Evolutionary conservation across 2,113 vertebrate genomes (phyloP), one percentile per base, ranked within the genome.

Genomic region (Seriola dumerili): DNA sequence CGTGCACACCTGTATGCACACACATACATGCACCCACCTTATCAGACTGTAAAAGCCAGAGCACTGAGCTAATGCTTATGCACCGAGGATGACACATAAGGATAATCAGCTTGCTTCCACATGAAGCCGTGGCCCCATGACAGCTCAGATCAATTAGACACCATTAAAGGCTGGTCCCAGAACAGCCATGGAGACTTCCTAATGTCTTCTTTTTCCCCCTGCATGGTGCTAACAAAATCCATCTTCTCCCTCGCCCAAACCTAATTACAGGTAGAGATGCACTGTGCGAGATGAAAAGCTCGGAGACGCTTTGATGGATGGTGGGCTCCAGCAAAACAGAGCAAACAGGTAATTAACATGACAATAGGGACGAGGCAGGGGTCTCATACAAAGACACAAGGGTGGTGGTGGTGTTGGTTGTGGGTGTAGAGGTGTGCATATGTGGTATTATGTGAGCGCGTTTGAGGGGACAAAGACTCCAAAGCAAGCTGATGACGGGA

Each of bases 241-340:
- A 87, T 88, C 67, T 79, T 74, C 72, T 79, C 73, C 50, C 79
- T 89, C 63, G 13, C 86, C 83, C 83, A 87, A 80, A 78, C 92
- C 88, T 48, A 86, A 91, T 94, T 92, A 88, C 91, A 96, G 95
- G 93, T 94, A 89, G 93, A 88, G 92, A 93, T 62, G 85, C 81
- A 69, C 84, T 78, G 0, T 0, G 72, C 36, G 34, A 92, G 86
- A 88, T 85, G 90, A 93, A 94, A 95, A 87, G 78, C 93, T 21
- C 67, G 2, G 55, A 92, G 77, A 71, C 4, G 55, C 88, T 85
- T 92, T 90, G 91, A 93, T 94, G 91, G 85, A 91, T 85, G 76
- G 86, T 63, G 87, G 83, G 64, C 78, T 62, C 64, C 84, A 76
- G 82, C 84, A 85, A 92, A 93, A 93, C 81, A 90, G 88, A 91